Conservation (phyloP, 2,113 vertebrate species). For the Sebastes schlegelii region DNA sequence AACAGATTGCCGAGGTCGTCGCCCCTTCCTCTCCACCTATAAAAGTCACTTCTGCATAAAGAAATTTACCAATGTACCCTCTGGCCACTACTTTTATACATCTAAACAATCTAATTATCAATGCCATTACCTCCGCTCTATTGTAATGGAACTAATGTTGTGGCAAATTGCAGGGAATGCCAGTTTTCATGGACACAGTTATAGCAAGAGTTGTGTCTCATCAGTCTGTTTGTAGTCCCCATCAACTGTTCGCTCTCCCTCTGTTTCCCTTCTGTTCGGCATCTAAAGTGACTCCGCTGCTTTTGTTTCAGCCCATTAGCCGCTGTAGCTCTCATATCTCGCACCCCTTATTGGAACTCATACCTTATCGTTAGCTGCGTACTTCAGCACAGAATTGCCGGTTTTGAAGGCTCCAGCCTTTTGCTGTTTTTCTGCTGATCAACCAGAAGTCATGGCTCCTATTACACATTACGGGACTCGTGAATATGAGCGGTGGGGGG, state of each 20-base stretch:
- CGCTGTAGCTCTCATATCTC: conserved; percentile 51
- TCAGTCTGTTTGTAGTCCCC: conserved; percentile 51
- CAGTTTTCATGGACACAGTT: conserved; percentile 58
- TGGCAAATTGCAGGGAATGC: conserved; percentile 71
- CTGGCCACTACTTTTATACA: conserved; percentile 55
- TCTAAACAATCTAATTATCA: conserved; percentile 75
- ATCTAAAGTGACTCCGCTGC: conserved; percentile 51
- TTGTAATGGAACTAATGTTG: conserved; percentile 76
- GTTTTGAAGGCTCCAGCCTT: conserved; percentile 17
- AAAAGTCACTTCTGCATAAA: conserved; percentile 36
- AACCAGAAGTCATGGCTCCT: conserved; percentile 42
- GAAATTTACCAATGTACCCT: conserved; percentile 33
- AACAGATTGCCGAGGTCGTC: conserved; percentile 24
- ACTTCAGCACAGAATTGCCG: conserved; percentile 18
- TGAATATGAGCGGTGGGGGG: conserved; percentile 48
- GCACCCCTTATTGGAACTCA: conserved; percentile 53
- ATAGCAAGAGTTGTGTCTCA: conserved; percentile 58
- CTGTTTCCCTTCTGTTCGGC: conserved; percentile 55
- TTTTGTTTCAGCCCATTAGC: conserved; percentile 75
- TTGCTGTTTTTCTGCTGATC: conserved; percentile 55
- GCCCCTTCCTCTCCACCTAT: conserved; percentile 12
- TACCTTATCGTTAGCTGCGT: conserved; percentile 51
- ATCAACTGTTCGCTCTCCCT: conserved; percentile 32
- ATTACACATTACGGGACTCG: conserved; percentile 36
- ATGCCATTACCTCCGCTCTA: conserved; percentile 63